phyloP scores from a whole-genome alignment of 2,888 invertebrate genomes.

The Andrena praecox region DNA sequence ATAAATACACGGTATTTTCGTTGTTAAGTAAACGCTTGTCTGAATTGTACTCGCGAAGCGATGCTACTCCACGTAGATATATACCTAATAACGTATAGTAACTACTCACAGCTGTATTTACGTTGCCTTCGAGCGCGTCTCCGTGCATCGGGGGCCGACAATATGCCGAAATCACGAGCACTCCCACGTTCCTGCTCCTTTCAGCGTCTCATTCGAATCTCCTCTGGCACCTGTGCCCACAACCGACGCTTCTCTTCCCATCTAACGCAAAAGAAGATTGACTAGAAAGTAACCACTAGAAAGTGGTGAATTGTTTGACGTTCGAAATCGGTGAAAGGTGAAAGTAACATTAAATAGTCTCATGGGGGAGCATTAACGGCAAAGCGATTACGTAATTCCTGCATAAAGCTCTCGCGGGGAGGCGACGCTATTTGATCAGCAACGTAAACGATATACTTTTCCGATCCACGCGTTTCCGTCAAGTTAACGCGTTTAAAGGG shows the following conservation, averaged over 20 bases:
- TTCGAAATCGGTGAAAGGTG: not conserved
- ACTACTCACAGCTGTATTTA: constrained; percentile 68
- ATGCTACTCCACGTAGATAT: constrained; percentile 68
- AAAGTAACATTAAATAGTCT: not conserved
- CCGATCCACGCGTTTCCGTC: not conserved
- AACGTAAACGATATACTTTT: not conserved
- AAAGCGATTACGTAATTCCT: not conserved
- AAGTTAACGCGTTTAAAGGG: not conserved
- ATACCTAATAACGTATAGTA: constrained; percentile 38
- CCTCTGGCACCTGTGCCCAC: not conserved
- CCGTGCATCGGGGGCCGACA: constrained; percentile 7
- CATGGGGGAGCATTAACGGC: not conserved
- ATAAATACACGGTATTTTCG: constrained; percentile 67
- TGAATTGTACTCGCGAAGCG: constrained; percentile 75
- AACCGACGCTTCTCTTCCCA: not conserved
- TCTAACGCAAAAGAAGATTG: not conserved
- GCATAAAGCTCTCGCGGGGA: not conserved
- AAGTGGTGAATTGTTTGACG: not conserved
- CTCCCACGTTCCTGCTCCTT: not conserved
- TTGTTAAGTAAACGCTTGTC: constrained; percentile 77
- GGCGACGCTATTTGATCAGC: not conserved
- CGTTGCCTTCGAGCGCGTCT: constrained; percentile 73
- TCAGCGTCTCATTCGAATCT: not conserved
- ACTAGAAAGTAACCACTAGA: no score
- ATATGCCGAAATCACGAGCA: not conserved